Conservation (phyloP, 2,797 vertebrate genomes). For the Mormyrops attenuatus region DNA sequence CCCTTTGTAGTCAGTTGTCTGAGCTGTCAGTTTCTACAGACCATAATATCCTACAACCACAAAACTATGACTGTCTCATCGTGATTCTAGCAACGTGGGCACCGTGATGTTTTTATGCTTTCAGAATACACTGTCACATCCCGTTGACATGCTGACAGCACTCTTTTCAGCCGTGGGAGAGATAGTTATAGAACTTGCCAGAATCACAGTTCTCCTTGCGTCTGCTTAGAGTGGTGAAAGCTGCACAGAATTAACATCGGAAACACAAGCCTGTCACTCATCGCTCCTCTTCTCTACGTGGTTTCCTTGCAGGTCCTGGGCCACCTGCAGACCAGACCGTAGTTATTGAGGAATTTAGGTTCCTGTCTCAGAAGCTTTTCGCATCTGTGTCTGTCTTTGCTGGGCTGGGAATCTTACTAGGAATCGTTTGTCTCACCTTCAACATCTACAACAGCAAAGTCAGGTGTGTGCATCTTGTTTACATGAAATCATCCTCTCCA, state of each 20-base stretch:
- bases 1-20: slow-evolving; percentile 19
- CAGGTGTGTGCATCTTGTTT: slow-evolving; percentile 59
- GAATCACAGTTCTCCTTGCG: neutral
- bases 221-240: neutral
- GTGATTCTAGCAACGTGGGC: slow-evolving; percentile 36
- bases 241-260: neutral
- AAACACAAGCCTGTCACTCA: neutral
- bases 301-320: slow-evolving; percentile 56
- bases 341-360: slow-evolving; percentile 83
- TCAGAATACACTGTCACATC: neutral
- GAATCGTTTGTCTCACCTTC: slow-evolving; percentile 84
- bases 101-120: slow-evolving; percentile 25
- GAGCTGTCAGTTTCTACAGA: slow-evolving; percentile 32
- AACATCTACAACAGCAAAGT: slow-evolving; percentile 93
- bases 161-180: neutral
- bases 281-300: neutral
- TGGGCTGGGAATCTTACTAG: slow-evolving; percentile 81
- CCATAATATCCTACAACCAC: slow-evolving; percentile 34
- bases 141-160: neutral
- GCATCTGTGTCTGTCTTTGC: slow-evolving; percentile 82
- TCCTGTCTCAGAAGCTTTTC: slow-evolving; percentile 89
- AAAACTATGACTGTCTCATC: slow-evolving; percentile 34
- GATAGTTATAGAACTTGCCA: neutral
- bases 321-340: slow-evolving; percentile 85
- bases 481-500: neutral